phyloP scores from a whole-genome alignment of 2,113 vertebrate genomes.

The pig (Sus scrofa) region T2T-Sscrofa CM000816.6:8082501-8083000 shows the following conservation, averaged over 20 bases:
- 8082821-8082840: slow-evolving; percentile 34
- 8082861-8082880: background rate
- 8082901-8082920: background rate
- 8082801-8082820: background rate
- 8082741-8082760: background rate
- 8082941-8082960: background rate
- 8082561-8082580: slow-evolving; percentile 36
- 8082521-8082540: background rate
- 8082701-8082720: slow-evolving; percentile 47
- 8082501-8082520: background rate
- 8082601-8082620: background rate
- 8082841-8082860: background rate
- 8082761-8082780: slow-evolving; percentile 35
- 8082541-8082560: background rate
- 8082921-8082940: background rate
- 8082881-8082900: background rate
- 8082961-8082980: slow-evolving; percentile 46
- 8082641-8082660: background rate
- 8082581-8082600: background rate
- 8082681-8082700: background rate
- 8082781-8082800: slow-evolving; percentile 32
- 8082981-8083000: background rate
- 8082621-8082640: background rate
- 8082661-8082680: background rate
- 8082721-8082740: background rate